Conservation (phyloP, 2,113 vertebrate species). For the Charina bottae region DNA sequence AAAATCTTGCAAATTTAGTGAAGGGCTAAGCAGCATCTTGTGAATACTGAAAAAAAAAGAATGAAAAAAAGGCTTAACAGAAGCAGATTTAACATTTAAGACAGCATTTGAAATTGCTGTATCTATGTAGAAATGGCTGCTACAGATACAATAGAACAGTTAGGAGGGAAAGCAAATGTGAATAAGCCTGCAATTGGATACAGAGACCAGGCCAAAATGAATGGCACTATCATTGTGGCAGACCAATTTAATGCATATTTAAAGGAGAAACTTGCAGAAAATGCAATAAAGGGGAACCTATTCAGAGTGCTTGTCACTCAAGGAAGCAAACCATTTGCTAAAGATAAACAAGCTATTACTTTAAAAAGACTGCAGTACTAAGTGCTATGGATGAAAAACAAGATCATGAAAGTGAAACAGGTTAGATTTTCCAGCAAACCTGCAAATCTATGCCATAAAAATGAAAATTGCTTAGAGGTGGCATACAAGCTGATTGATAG, state of each 20-base stretch:
- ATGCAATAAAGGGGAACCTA: not conserved
- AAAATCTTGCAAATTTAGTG: not conserved
- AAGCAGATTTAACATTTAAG: not conserved
- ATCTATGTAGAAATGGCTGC: not conserved
- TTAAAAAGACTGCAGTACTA: not conserved
- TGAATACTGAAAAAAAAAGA: not conserved
- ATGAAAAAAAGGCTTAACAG: not conserved
- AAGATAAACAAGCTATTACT: not conserved
- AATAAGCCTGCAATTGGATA: too few relatives aligned
- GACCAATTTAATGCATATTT: not conserved
- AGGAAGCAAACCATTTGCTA: not conserved
- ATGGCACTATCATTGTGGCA: not conserved
- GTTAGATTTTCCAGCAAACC: not conserved
- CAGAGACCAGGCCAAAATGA: not conserved
- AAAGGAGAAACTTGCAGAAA: not conserved
- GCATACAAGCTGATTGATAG: not conserved
- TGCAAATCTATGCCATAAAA: not conserved
- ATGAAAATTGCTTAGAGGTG: not conserved
- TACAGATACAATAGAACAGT: not conserved
- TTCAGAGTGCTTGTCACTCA: not conserved
- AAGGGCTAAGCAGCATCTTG: not conserved
- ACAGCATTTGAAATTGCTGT: not conserved
- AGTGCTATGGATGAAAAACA: not conserved
- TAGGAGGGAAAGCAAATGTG: not conserved
- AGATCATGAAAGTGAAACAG: not conserved